Conservation (phyloP, 2,888 invertebrate species). For the Geotrupes spiniger region DNA sequence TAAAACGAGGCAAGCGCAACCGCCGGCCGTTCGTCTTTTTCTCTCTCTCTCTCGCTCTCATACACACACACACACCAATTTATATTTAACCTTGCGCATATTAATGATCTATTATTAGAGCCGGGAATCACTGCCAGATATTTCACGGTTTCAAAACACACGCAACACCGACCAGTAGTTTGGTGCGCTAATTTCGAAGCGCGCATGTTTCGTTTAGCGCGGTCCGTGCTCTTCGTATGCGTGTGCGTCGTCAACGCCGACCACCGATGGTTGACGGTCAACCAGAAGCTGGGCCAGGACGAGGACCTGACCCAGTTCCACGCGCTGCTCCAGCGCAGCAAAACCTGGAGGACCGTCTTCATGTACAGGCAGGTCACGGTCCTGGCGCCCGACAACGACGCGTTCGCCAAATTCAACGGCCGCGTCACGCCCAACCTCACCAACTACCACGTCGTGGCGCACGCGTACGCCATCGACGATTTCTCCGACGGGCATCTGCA, state of each 20-base stretch:
- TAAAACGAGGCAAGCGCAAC: too few relatives aligned
- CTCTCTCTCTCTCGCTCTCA: too few relatives aligned
- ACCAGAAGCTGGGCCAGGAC: slow-evolving; percentile 39
- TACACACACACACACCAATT: too few relatives aligned
- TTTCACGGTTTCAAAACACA: background rate
- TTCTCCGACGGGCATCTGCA: slow-evolving; percentile 44
- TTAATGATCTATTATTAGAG: slow-evolving; percentile 1
- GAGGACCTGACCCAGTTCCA: slow-evolving; percentile 64
- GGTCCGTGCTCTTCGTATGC: too few relatives aligned
- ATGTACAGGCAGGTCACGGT: slow-evolving; percentile 73
- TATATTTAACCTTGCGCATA: slow-evolving; percentile 5
- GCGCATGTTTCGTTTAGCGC: too few relatives aligned
- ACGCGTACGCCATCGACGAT: slow-evolving; percentile 62
- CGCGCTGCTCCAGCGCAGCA: slow-evolving; percentile 67
- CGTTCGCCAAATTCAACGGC: slow-evolving; percentile 55
- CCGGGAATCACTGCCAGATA: background rate
- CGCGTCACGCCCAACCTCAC: slow-evolving; percentile 27
- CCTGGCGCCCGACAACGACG: slow-evolving; percentile 82
- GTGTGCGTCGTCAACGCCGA: background rate
- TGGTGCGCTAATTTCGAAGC: too few relatives aligned
- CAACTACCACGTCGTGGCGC: slow-evolving; percentile 44
- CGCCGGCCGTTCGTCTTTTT: too few relatives aligned
- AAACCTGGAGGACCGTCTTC: slow-evolving; percentile 67
- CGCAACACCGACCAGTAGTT: too few relatives aligned
- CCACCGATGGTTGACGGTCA: slow-evolving; percentile 29